phyloP scores from a whole-genome alignment of 2,797 vertebrate genomes.

The Argentina silus region DNA sequence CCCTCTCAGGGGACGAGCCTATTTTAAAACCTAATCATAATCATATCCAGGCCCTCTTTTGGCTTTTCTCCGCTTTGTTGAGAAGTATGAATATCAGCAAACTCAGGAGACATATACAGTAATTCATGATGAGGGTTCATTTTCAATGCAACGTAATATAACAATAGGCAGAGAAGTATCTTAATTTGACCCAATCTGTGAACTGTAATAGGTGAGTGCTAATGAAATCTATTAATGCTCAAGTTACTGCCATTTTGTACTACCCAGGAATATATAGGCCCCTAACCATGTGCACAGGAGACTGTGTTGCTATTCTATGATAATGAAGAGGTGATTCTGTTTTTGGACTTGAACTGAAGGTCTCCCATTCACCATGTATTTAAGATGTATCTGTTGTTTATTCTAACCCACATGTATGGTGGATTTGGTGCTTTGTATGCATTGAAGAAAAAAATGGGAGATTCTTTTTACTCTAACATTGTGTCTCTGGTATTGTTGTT shows the following conservation, averaged over 20 bases:
- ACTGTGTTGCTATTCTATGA: constrained; percentile 33
- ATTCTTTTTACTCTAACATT: not conserved
- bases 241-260: constrained; percentile 28
- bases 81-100: constrained; percentile 40
- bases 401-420: constrained; percentile 15
- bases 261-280: not conserved
- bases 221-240: constrained; percentile 32
- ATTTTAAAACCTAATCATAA: constrained; percentile 55
- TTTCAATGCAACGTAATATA: not conserved
- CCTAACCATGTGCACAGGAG: constrained; percentile 24
- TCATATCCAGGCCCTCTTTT: constrained; percentile 40
- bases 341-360: not conserved
- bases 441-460: not conserved
- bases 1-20: constrained; percentile 46
- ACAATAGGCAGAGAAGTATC: not conserved
- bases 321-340: constrained; percentile 45
- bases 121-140: constrained; percentile 35
- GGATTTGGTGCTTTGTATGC: constrained; percentile 9
- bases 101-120: constrained; percentile 30
- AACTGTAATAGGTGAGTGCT: constrained; percentile 38
- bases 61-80: constrained; percentile 41
- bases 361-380: constrained; percentile 8
- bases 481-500: constrained; percentile 1
- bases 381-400: constrained; percentile 17
- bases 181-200: constrained; percentile 45